Base-by-base conservation (phyloP, 2,797 vertebrate species). In the Mormyrus hasselquistii region DNA sequence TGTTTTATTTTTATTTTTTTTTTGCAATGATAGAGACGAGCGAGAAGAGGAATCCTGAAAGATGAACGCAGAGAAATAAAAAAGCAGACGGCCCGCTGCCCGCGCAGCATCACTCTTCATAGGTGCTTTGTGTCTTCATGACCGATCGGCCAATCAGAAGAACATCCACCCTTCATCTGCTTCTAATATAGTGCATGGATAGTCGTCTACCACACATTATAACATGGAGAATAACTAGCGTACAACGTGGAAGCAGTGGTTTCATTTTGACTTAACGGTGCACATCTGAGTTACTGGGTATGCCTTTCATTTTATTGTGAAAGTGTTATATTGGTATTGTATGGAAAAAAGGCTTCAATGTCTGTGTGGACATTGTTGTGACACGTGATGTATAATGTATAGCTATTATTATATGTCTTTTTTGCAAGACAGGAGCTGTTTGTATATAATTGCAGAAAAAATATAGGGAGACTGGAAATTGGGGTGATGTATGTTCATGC, bases 321-420 rank as follows among this genome's bases (percentile, higher is more conserved):
- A 96, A 96, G 96, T 98, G 96, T 97, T 97, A 93, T 93, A 94
- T 95, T 96, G 95, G 93, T 97, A 94, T 96, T 96, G 94, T 94
- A 95, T 96, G 92, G 95, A 83, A 95, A 94, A 91, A 92, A 57
- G 89, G 92, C 95, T 94, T 95, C 95, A 94, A 95, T 96, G 96
- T 97, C 96, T 97, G 96, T 94, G 94, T 95, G 94, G 96, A 96
- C 96, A 95, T 96, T 95, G 96, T 94, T 93, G 94, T 95, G 93
- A 94, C 96, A 94, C 96, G 96, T 96, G 95, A 96, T 95, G 85
- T 65, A 96, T 94, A 93, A 92, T 96, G 94, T 97, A 95, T 97
- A 96, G 95, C 93, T 97, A 93, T 93, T 90, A 91, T 96, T 91
- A 90, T 94, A 94, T 94, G 95, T 97, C 96, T 96, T 91, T 96